Percentiles rank a stretch among this genome's conserved stretches.
phyloP scores from a whole-genome alignment of 1,140 invertebrate genomes.

The Laodelphax striatellus region DNA sequence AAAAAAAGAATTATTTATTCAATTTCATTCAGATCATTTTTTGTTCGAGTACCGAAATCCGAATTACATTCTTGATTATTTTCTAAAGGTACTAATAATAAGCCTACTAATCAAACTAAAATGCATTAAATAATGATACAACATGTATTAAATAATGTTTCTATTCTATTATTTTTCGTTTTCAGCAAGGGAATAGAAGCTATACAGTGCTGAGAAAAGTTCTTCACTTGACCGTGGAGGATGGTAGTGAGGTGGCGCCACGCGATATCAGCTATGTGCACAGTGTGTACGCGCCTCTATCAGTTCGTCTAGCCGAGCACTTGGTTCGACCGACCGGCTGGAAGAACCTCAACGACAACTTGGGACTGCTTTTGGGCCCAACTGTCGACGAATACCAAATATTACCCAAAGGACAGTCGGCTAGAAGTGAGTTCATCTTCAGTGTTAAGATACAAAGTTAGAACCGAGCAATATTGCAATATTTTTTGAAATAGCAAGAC shows the following conservation, averaged over 20 bases:
- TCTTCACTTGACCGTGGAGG: constrained; percentile 73
- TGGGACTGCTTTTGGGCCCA: constrained; percentile 51
- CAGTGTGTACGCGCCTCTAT: constrained; percentile 89
- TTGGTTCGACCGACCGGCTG: constrained; percentile 73
- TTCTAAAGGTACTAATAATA: too few species aligned
- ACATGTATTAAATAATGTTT: too few species aligned
- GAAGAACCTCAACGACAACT: constrained; percentile 54
- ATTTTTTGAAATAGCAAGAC: too few species aligned
- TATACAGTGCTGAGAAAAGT: constrained; percentile 42
- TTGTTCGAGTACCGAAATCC: too few species aligned
- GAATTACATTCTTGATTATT: too few species aligned
- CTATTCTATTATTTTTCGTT: background rate
- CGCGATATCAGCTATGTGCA: constrained; percentile 89
- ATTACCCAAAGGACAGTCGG: constrained; percentile 26
- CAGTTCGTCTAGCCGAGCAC: constrained; percentile 74
- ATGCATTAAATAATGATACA: too few species aligned
- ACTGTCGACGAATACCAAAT: constrained; percentile 40
- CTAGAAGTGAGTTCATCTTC: constrained; percentile 9
- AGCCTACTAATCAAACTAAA: too few species aligned
- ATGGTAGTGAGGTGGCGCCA: constrained; percentile 70
- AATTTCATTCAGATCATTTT: too few species aligned
- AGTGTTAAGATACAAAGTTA: background rate
- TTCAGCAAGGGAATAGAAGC: constrained; percentile 25
- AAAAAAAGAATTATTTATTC: too few species aligned
- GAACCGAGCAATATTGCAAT: background rate